Conservation (phyloP, 2,888 invertebrate species). For the Tethea ocularis region DNA sequence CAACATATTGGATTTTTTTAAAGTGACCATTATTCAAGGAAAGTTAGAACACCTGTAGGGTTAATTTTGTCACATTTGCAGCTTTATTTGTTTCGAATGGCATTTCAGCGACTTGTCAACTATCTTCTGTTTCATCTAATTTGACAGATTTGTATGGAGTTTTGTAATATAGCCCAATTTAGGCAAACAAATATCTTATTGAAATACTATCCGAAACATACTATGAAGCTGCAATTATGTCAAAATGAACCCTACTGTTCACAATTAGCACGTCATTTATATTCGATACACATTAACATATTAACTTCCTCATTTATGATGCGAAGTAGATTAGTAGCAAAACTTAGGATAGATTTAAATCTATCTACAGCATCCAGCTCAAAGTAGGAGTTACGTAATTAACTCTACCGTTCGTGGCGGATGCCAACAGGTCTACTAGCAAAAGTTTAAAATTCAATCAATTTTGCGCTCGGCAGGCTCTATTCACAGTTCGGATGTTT, state of each 20-base stretch:
- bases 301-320: neutral
- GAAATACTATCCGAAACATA: no score
- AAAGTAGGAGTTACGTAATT: conserved; percentile 41
- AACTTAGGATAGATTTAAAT: conserved; percentile 26
- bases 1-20: no score
- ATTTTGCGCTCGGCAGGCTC: conserved; percentile 53
- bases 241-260: neutral
- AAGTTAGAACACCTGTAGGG: no score
- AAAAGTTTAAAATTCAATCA: conserved; percentile 68
- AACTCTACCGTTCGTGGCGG: conserved; percentile 32
- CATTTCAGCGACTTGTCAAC: no score
- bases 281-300: neutral
- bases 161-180: no score
- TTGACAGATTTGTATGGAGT: no score
- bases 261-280: neutral
- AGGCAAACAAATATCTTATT: no score
- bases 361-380: conserved; percentile 26
- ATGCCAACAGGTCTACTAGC: conserved; percentile 30
- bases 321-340: neutral
- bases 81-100: no score
- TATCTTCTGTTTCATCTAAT: no score
- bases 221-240: no score
- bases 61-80: no score
- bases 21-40: no score
- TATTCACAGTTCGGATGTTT: conserved; percentile 46